Conservation (phyloP, 2,797 vertebrate species). For the Amphiprion clarkii region DNA sequence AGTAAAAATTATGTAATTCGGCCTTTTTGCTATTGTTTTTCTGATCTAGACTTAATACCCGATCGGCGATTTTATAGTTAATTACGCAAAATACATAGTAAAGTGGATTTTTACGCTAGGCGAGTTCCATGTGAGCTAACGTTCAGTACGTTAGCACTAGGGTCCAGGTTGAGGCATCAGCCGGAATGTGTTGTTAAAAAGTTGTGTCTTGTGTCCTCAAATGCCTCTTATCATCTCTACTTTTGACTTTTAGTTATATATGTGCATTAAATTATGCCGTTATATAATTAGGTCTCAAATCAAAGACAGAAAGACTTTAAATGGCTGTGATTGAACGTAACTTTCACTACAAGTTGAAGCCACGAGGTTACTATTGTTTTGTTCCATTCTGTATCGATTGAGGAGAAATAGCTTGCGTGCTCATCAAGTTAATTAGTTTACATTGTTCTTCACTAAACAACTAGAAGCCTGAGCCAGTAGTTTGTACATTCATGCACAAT, state of each 20-base stretch:
- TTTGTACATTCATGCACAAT: too few relatives aligned
- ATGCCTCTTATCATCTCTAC: not conserved
- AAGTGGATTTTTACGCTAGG: slow-evolving; percentile 17
- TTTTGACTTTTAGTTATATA: not conserved
- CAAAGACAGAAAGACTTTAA: not conserved
- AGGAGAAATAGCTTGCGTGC: not conserved
- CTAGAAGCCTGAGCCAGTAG: not conserved
- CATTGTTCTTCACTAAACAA: not conserved
- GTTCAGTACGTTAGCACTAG: slow-evolving; percentile 40
- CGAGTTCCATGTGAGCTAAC: slow-evolving; percentile 35
- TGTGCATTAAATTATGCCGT: not conserved
- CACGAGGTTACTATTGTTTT: not conserved
- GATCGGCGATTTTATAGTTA: accelerated
- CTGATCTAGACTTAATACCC: accelerated
- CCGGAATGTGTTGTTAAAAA: not conserved
- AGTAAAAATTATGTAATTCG: not conserved
- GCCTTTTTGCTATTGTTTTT: accelerated
- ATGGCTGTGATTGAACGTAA: not conserved
- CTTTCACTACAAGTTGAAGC: not conserved
- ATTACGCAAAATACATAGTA: not conserved
- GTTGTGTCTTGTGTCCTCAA: not conserved
- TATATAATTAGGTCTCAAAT: not conserved
- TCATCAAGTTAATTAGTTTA: not conserved
- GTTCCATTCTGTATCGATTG: not conserved
- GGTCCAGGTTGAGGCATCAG: not conserved